These are phyloP conservation scores for Chaetophractus vellerosus DNA, from an alignment of 2,797 vertebrate genomes.

Conservation along the genomic window DNA sequence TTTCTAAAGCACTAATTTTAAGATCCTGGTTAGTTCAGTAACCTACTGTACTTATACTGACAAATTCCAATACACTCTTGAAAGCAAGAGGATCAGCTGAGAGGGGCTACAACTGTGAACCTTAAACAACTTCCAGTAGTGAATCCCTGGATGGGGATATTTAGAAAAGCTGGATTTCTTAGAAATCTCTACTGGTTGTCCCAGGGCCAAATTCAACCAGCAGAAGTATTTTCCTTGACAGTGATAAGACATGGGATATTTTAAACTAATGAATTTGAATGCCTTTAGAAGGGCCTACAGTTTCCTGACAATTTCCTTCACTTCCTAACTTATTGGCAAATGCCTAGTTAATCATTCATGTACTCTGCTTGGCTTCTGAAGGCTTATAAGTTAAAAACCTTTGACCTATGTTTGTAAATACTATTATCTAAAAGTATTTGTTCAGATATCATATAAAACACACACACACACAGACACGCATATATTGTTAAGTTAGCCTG, in stretches of 20 bases:
- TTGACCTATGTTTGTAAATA: background rate
- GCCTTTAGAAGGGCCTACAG: background rate
- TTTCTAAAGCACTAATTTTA: background rate
- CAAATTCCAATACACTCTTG: background rate
- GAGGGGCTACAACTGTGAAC: background rate
- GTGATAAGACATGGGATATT: background rate
- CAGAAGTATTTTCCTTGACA: background rate
- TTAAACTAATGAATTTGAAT: constrained; percentile 4
- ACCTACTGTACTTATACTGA: background rate
- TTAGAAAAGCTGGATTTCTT: background rate
- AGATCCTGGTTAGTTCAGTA: background rate
- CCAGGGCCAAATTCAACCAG: too few relatives aligned
- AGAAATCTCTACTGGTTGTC: background rate
- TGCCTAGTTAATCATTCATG: background rate
- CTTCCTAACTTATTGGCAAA: background rate
- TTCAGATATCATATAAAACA: constrained; percentile 14
- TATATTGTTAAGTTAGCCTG: constrained; percentile 58
- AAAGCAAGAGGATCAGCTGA: background rate
- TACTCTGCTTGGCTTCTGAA: background rate
- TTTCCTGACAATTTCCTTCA: background rate
- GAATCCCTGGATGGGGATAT: background rate
- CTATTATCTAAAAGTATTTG: background rate
- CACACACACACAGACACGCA: background rate
- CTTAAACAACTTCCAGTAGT: background rate
- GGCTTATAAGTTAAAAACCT: constrained; percentile 28